phyloP scores from a whole-genome alignment of 2,113 vertebrate species.

The Corythoichthys haematopterus region DNA sequence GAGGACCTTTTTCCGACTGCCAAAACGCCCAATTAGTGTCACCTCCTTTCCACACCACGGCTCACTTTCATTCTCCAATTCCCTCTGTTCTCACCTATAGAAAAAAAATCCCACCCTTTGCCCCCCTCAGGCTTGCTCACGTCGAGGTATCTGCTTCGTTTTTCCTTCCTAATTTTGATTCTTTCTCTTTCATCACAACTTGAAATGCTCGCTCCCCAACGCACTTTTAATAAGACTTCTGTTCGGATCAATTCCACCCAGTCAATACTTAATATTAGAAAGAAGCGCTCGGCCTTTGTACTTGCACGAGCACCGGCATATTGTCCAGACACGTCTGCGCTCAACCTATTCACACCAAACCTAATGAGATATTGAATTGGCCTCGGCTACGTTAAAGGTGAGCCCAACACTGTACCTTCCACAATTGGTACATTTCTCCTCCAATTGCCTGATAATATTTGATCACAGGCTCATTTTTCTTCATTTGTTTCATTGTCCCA shows the following conservation, averaged over 20 bases:
- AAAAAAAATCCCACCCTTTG: constrained; percentile 10
- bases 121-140: constrained; percentile 14
- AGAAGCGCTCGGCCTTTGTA: constrained; percentile 58
- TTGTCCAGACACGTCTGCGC: constrained; percentile 53
- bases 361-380: constrained; percentile 71
- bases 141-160: constrained; percentile 24
- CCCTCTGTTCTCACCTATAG: constrained; percentile 41
- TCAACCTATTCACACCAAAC: constrained; percentile 62
- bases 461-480: constrained; percentile 45
- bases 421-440: constrained; percentile 15
- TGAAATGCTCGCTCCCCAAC: constrained; percentile 39
- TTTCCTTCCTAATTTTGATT: constrained; percentile 12
- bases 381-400: constrained; percentile 34
- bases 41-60: constrained; percentile 41
- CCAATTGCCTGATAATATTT: constrained; percentile 39
- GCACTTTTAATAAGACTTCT: constrained; percentile 49
- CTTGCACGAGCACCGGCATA: constrained; percentile 54
- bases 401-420: constrained; percentile 23
- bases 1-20: constrained; percentile 29
- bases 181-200: constrained; percentile 26
- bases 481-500: constrained; percentile 36
- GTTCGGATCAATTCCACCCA: constrained; percentile 58
- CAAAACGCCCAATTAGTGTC: constrained; percentile 63
- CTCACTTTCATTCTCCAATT: constrained; percentile 32
- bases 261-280: constrained; percentile 74